These are phyloP conservation scores for Rhineura floridana DNA, from an alignment of 2,113 vertebrate species.

Conservation along the genomic window DNA sequence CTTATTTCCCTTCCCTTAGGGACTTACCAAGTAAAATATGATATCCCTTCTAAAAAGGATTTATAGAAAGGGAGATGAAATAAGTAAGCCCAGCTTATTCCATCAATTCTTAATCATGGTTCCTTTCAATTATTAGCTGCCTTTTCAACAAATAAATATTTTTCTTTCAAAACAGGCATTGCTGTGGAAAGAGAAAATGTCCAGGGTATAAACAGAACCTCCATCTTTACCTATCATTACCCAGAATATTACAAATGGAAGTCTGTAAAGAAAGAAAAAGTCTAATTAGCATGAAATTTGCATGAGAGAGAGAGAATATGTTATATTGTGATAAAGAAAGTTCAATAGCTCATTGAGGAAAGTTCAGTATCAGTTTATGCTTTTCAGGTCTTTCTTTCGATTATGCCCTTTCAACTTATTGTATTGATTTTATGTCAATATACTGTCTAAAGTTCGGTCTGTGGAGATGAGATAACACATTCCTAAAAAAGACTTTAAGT, in stretches of 20 bases:
- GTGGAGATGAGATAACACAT: constrained; percentile 26
- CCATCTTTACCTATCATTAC: neutral
- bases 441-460: constrained; percentile 37
- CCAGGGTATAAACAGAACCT: neutral
- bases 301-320: neutral
- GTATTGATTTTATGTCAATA: constrained; percentile 49
- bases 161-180: constrained; percentile 8
- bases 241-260: neutral
- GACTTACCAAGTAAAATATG: constrained; percentile 57
- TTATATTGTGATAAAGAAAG: constrained; percentile 25
- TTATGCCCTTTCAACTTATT: constrained; percentile 25
- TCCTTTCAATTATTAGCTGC: constrained; percentile 52
- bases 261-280: constrained; percentile 30
- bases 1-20: constrained; percentile 55
- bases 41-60: constrained; percentile 41
- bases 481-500: constrained; percentile 16
- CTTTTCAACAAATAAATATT: constrained; percentile 37
- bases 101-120: constrained; percentile 61
- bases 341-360: neutral
- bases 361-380: constrained; percentile 36
- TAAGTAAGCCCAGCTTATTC: constrained; percentile 42
- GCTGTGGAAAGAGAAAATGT: constrained; percentile 16
- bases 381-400: constrained; percentile 40
- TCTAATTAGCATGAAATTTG: neutral
- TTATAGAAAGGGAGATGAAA: constrained; percentile 60